Conservation (phyloP, 2,888 invertebrate species). For the Tachystola acroxantha region DNA sequence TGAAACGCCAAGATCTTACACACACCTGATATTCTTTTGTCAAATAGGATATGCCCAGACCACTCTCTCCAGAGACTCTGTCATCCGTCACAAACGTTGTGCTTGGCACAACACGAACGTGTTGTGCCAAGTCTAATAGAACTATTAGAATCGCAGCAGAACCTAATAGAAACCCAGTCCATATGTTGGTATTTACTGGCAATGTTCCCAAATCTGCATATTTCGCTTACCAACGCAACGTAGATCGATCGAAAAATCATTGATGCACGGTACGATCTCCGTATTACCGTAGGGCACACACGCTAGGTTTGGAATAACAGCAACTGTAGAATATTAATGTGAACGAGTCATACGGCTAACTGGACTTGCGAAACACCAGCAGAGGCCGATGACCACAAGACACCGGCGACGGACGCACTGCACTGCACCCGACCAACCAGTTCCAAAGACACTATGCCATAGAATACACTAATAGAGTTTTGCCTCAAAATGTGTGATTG, state of each 20-base stretch:
- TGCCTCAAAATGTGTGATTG: too few species aligned
- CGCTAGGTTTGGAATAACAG: constrained; percentile 60
- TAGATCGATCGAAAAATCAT: not conserved
- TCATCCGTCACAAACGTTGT: too few species aligned
- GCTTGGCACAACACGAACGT: too few species aligned
- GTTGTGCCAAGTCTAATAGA: not conserved
- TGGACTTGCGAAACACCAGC: constrained; percentile 74
- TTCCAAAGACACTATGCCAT: constrained; percentile 23
- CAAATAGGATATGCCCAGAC: too few species aligned
- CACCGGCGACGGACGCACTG: constrained; percentile 34
- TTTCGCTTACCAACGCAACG: too few species aligned
- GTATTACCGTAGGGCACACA: constrained; percentile 33
- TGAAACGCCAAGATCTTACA: too few species aligned
- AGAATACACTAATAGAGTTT: constrained; percentile 31
- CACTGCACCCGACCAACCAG: constrained; percentile 36
- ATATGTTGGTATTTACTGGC: too few species aligned
- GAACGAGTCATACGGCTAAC: constrained; percentile 66
- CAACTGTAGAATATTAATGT: constrained; percentile 71
- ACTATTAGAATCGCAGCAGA: too few species aligned
- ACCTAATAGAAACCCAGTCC: too few species aligned
- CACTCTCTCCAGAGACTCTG: too few species aligned
- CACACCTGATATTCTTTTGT: too few species aligned
- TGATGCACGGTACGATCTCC: not conserved
- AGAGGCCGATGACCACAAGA: constrained; percentile 70
- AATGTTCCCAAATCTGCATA: too few species aligned